These are phyloP conservation scores for Nymphalis polychloros DNA, from an alignment of 2,888 invertebrate genomes.

Conservation along the genomic window DNA sequence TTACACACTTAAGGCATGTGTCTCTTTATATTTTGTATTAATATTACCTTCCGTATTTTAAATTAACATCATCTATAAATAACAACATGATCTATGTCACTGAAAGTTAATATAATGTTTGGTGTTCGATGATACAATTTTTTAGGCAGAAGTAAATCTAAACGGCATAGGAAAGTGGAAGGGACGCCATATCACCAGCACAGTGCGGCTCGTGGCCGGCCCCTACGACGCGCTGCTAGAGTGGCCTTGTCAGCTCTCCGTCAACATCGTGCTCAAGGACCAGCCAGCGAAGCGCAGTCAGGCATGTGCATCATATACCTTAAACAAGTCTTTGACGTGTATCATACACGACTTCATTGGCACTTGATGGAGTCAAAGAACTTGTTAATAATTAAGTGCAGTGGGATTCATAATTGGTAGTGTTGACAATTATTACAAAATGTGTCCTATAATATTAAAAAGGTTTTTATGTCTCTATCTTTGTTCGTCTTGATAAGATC, in stretches of 20 bases:
- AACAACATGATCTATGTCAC: too few relatives aligned
- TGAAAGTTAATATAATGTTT: too few relatives aligned
- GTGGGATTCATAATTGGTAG: not conserved
- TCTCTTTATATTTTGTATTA: not conserved
- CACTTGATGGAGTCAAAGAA: too few relatives aligned
- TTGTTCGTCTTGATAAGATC: too few relatives aligned
- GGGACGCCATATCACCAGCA: slow-evolving; percentile 86
- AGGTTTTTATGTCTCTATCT: too few relatives aligned
- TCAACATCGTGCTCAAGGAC: slow-evolving; percentile 85
- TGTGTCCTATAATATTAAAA: not conserved
- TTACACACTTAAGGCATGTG: slow-evolving; percentile 85
- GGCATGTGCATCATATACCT: slow-evolving; percentile 54
- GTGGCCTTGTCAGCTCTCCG: slow-evolving; percentile 87
- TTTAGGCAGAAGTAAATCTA: slow-evolving; percentile 84
- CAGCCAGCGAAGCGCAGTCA: slow-evolving; percentile 77
- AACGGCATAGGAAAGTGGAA: slow-evolving; percentile 90
- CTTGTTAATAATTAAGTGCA: too few relatives aligned
- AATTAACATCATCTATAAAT: too few relatives aligned
- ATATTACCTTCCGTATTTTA: not conserved
- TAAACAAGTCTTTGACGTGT: not conserved
- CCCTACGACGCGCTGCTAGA: slow-evolving; percentile 86
- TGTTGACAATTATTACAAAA: not conserved
- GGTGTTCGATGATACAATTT: not conserved
- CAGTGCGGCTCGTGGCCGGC: slow-evolving; percentile 85
- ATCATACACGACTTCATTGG: too few relatives aligned